A percentile compares a stretch with the other conserved stretches of the same genome.
Evolutionary conservation across 1,140 invertebrate species (phyloP).

Genomic region (Orchesella cincta): DNA sequence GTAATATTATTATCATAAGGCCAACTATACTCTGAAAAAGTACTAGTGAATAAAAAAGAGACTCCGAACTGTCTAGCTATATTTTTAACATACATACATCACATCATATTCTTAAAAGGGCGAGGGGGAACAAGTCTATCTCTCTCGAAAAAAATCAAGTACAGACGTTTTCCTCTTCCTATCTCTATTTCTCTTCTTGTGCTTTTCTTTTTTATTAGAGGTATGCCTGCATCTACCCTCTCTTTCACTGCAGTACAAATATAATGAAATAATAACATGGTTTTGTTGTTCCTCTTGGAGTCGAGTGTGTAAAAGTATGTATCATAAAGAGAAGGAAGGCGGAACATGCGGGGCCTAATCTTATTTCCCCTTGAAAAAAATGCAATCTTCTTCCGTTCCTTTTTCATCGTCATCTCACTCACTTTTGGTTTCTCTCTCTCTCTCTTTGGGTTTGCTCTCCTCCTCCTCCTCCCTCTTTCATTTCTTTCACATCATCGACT

Average conservation of each 20-base stretch:
- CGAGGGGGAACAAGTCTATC: neutral
- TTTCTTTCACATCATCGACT: neutral
- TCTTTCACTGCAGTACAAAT: too few species aligned
- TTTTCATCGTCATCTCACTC: slow-evolving; percentile 13
- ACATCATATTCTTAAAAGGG: neutral
- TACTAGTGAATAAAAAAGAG: neutral
- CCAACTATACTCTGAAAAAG: too few species aligned
- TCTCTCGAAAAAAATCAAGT: neutral
- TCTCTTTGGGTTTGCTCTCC: too few species aligned
- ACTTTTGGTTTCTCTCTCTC: neutral
- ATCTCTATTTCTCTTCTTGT: neutral
- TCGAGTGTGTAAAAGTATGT: neutral
- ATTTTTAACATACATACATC: too few species aligned
- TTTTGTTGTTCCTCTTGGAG: neutral
- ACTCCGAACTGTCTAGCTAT: neutral
- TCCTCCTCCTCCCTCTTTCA: neutral
- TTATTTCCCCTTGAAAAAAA: slow-evolving; percentile 21
- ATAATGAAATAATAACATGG: neutral
- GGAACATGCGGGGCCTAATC: slow-evolving; percentile 21
- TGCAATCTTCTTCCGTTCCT: slow-evolving; percentile 18
- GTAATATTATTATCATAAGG: too few species aligned
- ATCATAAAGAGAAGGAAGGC: slow-evolving; percentile 8
- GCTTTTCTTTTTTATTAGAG: neutral
- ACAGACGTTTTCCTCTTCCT: neutral
- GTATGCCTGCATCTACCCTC: too few species aligned